A percentile compares a stretch with the other conserved stretches of the same genome.
These are phyloP conservation scores for Coremacera marginata DNA, from an alignment of 2,888 invertebrate species.

Conservation along the genomic window DNA sequence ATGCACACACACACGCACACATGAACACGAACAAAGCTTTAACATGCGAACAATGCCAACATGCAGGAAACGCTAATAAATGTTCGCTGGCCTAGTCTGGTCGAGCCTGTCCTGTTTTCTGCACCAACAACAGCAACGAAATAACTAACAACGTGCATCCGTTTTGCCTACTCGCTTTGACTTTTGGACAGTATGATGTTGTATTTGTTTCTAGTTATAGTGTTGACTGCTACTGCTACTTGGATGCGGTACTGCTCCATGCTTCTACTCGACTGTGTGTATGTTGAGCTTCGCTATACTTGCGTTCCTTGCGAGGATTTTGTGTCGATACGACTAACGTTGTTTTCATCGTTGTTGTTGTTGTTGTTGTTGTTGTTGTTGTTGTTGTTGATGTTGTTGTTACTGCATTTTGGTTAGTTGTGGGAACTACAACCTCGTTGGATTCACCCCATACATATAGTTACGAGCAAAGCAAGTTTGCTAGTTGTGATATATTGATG, in stretches of 20 bases:
- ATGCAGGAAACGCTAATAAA: conserved; percentile 2
- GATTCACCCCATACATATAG: not conserved
- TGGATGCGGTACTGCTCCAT: not conserved
- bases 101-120: not conserved
- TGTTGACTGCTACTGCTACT: not conserved
- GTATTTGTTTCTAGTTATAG: no score
- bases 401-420: not conserved
- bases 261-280: not conserved
- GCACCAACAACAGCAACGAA: not conserved
- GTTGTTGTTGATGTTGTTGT: not conserved
- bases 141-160: not conserved
- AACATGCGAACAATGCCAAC: not conserved
- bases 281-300: not conserved
- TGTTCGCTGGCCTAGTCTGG: not conserved
- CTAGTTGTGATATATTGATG: conserved; percentile 3
- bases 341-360: not conserved
- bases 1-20: not conserved
- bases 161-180: conserved; percentile 31
- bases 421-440: not conserved
- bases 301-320: not conserved
- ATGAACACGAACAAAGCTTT: not conserved
- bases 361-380: not conserved
- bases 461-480: not conserved
- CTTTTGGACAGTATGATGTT: conserved; percentile 16
- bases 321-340: not conserved